Evolutionary conservation across 2,888 invertebrate genomes (phyloP).

Genomic region (Diaperis boleti): DNA sequence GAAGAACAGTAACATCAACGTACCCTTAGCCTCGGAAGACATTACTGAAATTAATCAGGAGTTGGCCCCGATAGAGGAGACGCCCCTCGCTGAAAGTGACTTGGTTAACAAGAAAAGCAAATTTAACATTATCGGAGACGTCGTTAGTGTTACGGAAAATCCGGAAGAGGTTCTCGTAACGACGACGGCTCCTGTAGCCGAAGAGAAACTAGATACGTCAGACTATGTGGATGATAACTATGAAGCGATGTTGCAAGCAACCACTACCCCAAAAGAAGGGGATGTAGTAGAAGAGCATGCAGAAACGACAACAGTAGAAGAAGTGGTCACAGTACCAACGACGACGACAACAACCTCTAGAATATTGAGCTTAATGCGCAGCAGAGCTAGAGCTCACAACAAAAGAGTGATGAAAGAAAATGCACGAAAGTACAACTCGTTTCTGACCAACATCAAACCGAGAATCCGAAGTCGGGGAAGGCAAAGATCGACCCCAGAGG

Average conservation of each 20-base stretch:
- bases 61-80: conserved; percentile 45
- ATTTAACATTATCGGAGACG: conserved; percentile 50
- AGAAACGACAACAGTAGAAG: conserved; percentile 4
- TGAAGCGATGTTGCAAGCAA: conserved; percentile 53
- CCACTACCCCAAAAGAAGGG: conserved; percentile 4
- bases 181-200: not conserved
- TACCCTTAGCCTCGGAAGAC: conserved; percentile 55
- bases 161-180: conserved; percentile 5
- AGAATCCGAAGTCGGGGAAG: conserved; percentile 3
- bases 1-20: conserved; percentile 49
- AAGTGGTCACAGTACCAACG: not conserved
- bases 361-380: not conserved
- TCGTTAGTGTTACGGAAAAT: conserved; percentile 36
- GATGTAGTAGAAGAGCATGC: not conserved
- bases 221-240: conserved; percentile 63
- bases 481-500: not conserved
- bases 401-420: conserved; percentile 6
- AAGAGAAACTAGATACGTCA: conserved; percentile 35
- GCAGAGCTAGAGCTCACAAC: not conserved
- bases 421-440: not conserved
- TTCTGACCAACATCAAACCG: not conserved
- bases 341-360: conserved; percentile 15
- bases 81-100: conserved; percentile 17
- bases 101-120: conserved; percentile 47
- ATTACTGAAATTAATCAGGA: conserved; percentile 61